These are phyloP conservation scores for Scortum barcoo DNA, from an alignment of 2,113 vertebrate species.

Conservation along the genomic window DNA sequence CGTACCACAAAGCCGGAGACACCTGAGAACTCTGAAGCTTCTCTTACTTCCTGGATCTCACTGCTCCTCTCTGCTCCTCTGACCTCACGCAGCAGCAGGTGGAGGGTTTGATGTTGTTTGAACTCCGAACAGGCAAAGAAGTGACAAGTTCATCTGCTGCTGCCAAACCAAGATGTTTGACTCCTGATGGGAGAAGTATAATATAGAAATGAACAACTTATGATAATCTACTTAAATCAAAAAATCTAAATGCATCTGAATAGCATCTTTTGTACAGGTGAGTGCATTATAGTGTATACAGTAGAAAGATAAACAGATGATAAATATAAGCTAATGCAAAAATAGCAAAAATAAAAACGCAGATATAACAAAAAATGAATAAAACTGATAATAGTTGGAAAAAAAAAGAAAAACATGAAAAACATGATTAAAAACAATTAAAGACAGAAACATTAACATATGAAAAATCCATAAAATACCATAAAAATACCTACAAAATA, in stretches of 20 bases:
- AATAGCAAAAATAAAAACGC: neutral
- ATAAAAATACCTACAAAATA: no score
- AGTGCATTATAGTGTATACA: neutral
- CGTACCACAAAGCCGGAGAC: slow-evolving; percentile 42
- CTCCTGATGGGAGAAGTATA: neutral
- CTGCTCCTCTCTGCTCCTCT: slow-evolving; percentile 2
- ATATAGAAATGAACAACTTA: neutral
- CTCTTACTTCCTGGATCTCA: slow-evolving; percentile 47
- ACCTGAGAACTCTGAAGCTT: slow-evolving; percentile 52
- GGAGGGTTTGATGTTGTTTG: slow-evolving; percentile 11
- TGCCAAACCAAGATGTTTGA: neutral
- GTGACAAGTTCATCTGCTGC: neutral
- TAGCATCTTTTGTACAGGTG: neutral
- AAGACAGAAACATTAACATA: neutral
- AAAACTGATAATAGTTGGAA: neutral
- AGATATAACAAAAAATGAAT: neutral
- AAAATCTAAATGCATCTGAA: neutral
- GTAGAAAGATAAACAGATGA: neutral
- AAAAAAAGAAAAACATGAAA: neutral
- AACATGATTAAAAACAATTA: neutral
- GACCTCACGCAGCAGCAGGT: slow-evolving; percentile 16
- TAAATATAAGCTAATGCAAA: no score
- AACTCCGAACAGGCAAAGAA: slow-evolving; percentile 6
- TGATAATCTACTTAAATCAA: neutral
- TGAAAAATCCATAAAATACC: no score